Percentiles rank a stretch among this genome's conserved stretches.
phyloP scores from a whole-genome alignment of 2,113 vertebrate genomes.

The Dicentrarchus labrax region DNA sequence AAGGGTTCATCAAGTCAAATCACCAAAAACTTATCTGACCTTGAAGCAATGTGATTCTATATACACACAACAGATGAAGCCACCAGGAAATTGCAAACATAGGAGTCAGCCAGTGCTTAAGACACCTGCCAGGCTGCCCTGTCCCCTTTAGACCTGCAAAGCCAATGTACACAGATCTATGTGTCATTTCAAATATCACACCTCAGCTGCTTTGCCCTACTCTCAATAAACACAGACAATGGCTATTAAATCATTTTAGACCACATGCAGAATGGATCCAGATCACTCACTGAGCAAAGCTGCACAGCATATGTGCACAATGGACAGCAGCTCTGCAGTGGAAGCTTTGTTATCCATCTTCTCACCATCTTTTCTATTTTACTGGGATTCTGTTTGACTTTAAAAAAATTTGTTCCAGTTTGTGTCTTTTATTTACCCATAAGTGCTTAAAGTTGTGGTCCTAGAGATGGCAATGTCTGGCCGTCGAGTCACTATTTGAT shows the following conservation, averaged over 20 bases:
- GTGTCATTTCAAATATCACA: conserved; percentile 1
- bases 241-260: conserved; percentile 20
- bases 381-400: not conserved
- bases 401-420: not conserved
- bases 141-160: not conserved
- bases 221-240: conserved; percentile 21
- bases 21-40: not conserved
- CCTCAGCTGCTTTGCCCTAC: not conserved
- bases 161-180: not conserved
- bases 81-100: conserved; percentile 1
- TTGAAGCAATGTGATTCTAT: not conserved
- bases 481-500: not conserved
- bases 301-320: conserved; percentile 6
- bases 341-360: not conserved
- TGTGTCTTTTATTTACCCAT: not conserved
- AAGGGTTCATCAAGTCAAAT: not conserved
- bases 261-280: conserved; percentile 5
- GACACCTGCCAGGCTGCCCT: not conserved
- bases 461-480: not conserved
- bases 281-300: not conserved
- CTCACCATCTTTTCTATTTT: not conserved
- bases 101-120: not conserved
- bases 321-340: conserved; percentile 11
- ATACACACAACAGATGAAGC: not conserved
- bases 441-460: not conserved